Percentiles rank a stretch among this genome's conserved stretches.
Evolutionary conservation across 2,888 invertebrate species (phyloP).

Genomic region (Cheilosia variabilis): DNA sequence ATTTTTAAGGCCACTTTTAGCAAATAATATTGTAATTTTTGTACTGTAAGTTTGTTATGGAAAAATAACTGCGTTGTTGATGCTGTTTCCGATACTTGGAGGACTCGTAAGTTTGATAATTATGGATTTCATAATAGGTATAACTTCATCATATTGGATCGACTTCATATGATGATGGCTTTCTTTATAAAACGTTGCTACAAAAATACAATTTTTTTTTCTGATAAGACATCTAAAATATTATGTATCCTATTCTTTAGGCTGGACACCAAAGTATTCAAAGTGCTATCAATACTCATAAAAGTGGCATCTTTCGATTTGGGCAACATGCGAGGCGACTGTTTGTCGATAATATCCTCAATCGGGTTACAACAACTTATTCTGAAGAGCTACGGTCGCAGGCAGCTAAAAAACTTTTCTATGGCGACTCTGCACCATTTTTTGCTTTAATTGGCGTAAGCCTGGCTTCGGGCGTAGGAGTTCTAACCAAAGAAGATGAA

Average conservation of each 20-base stretch:
- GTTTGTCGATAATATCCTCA: conserved; percentile 88
- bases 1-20: too few relatives aligned
- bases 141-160: too few relatives aligned
- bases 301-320: conserved; percentile 84
- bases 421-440: conserved; percentile 89
- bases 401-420: conserved; percentile 87
- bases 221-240: background rate
- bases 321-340: conserved; percentile 87
- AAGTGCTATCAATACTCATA: conserved; percentile 55
- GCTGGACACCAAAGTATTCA: conserved; percentile 58
- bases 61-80: too few relatives aligned
- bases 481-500: conserved; percentile 90
- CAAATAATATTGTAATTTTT: too few relatives aligned
- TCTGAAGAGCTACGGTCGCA: conserved; percentile 87
- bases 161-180: too few relatives aligned
- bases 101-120: too few relatives aligned
- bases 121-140: too few relatives aligned
- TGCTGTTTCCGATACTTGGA: too few relatives aligned
- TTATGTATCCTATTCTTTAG: conserved; percentile 3
- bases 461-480: conserved; percentile 89
- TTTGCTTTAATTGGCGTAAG: conserved; percentile 90
- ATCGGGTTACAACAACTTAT: conserved; percentile 87
- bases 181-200: too few relatives aligned
- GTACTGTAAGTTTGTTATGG: too few relatives aligned
- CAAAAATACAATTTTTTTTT: background rate